Percentiles rank a stretch among this genome's conserved stretches.
phyloP scores from a whole-genome alignment of 2,113 vertebrate species.

The Sinosuthora webbiana region DNA sequence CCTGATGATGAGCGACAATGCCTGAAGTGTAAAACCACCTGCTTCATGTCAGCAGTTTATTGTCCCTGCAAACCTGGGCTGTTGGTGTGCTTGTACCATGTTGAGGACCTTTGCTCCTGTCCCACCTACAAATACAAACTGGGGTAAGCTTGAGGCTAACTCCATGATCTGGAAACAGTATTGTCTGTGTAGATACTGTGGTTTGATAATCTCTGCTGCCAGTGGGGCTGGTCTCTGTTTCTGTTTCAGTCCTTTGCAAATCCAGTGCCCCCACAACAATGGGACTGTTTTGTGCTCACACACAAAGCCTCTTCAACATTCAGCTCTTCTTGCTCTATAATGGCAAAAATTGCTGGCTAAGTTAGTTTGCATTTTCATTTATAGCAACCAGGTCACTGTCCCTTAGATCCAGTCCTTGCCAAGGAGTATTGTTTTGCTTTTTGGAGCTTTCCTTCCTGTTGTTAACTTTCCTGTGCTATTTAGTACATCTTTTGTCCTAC shows the following conservation, averaged over 20 bases:
- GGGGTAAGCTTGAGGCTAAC: constrained; percentile 76
- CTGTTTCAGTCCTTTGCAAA: background rate
- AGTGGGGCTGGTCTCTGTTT: background rate
- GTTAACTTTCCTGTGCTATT: background rate
- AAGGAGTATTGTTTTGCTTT: background rate
- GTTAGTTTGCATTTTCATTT: constrained; percentile 4
- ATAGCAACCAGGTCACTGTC: background rate
- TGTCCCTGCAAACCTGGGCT: constrained; percentile 84
- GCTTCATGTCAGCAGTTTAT: constrained; percentile 92
- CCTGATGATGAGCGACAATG: constrained; percentile 97
- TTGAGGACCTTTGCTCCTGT: constrained; percentile 86
- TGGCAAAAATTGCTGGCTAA: background rate
- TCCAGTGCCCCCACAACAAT: background rate
- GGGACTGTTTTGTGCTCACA: background rate
- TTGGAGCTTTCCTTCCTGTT: background rate
- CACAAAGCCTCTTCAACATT: background rate
- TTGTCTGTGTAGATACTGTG: fast-evolving
- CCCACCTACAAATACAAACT: constrained; percentile 83
- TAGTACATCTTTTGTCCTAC: background rate
- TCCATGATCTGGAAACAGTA: background rate
- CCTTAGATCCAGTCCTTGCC: background rate
- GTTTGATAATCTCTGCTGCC: background rate
- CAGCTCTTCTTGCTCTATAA: background rate
- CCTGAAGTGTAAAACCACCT: constrained; percentile 92
- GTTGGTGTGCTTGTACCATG: constrained; percentile 90